Base-by-base conservation (phyloP, 2,113 vertebrate genomes). In the Ranitomeya imitator region DNA sequence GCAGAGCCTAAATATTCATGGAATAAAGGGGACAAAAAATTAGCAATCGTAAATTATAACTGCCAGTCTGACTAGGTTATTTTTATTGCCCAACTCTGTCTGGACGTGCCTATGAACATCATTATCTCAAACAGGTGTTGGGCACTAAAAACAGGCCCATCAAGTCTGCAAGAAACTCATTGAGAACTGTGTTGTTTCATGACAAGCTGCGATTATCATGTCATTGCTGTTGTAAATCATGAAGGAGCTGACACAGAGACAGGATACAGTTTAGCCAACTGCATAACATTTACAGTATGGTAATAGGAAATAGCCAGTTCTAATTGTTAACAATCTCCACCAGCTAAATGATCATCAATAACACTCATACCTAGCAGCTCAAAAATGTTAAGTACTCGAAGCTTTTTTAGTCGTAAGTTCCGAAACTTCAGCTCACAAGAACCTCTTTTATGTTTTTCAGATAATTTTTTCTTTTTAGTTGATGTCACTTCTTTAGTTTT, bases 41-140 rank as follows among this genome's bases (percentile, higher is more conserved):
- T 6, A 19, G 23, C 23, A 83, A 15, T 15, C 51, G 10, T 21
- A 60, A 59, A 85, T 67, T 74, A 16, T 55, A 59, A 51, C 79
- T 83, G 19, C 57, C 4, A 60, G 67, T 26, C 23, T 59, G 78
- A 45, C 55, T 78, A 6, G 71, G 67, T 45, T 82, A 82, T 88
- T 83, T 83, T 88, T 76, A 83, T 37, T 88, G 86, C 69, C 67
- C 69, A 63, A 3, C 13, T 83, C 65, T 88, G 86, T 76, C 86
- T 83, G 69, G 79, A 88, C 86, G 37, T 83, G 86, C 52, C 79
- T 73, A 26, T 8, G 63, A 86, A 67, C 65, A 82, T 73, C 79
- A 57, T 80, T 73, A 74, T 31, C 79, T 73, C 57, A 88, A 86
- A 88, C 86, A 88, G 86, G 86, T 88, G 86, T 88, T 88, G 69